A percentile compares a stretch with the other conserved stretches of the same genome.
These are phyloP conservation scores for Zaprionus inermis DNA, from an alignment of 1,140 invertebrate species.

Conservation along the genomic window DNA sequence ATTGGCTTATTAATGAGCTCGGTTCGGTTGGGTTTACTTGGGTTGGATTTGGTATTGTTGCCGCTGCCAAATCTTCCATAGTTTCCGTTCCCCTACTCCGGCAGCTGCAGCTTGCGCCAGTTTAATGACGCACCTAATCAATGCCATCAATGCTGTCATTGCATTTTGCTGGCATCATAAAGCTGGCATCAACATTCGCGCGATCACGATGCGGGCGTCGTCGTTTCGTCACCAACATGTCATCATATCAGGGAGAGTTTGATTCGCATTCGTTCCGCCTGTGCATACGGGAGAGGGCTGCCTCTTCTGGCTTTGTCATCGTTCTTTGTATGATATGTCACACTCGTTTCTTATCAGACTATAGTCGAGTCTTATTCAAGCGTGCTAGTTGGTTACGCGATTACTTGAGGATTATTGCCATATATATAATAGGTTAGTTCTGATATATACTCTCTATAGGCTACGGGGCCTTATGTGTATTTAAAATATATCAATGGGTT, in stretches of 20 bases:
- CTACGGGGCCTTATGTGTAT: too few species aligned
- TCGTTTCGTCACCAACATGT: background rate
- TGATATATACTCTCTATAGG: too few species aligned
- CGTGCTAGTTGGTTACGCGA: background rate
- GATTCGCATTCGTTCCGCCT: background rate
- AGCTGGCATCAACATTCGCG: too few species aligned
- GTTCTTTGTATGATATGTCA: too few species aligned
- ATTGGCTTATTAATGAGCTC: constrained; percentile 10
- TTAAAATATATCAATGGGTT: too few species aligned
- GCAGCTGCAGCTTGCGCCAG: background rate
- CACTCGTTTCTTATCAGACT: background rate
- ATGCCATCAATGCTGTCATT: background rate
- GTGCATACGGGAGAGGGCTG: background rate
- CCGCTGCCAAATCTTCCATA: too few species aligned
- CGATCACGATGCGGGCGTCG: background rate
- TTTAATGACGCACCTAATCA: constrained; percentile 2
- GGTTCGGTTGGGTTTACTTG: too few species aligned
- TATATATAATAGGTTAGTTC: background rate
- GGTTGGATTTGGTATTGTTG: too few species aligned
- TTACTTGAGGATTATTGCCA: background rate
- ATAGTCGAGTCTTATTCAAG: background rate
- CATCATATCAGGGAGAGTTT: background rate
- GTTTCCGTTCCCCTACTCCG: background rate
- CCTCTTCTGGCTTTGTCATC: background rate
- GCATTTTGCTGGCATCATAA: constrained; percentile 5